Percentiles rank a stretch among this genome's conserved stretches.
Evolutionary conservation across 2,113 vertebrate genomes (phyloP).

Genomic region (Osmerus eperlanus): DNA sequence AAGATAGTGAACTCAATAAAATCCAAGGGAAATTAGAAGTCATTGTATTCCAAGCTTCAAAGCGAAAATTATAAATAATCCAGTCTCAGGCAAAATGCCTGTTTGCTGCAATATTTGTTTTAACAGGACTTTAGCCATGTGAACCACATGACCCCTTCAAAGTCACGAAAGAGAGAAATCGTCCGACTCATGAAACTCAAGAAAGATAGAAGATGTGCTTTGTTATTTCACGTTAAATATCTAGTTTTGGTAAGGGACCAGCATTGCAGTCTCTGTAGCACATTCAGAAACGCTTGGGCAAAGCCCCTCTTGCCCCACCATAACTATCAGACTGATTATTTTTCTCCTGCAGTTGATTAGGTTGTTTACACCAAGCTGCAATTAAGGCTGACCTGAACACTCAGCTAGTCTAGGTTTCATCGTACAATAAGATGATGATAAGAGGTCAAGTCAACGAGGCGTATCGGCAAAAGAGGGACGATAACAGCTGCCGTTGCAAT

Average conservation of each 20-base stretch:
- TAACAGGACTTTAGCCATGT: constrained; percentile 3
- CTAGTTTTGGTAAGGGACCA: too few relatives aligned
- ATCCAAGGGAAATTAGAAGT: constrained; percentile 66
- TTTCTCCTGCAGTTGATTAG: constrained; percentile 33
- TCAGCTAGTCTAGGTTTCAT: constrained; percentile 37
- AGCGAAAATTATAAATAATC: constrained; percentile 48
- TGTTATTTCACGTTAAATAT: too few relatives aligned
- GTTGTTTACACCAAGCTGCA: constrained; percentile 39
- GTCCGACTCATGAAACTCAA: too few relatives aligned
- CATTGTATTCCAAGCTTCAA: constrained; percentile 66
- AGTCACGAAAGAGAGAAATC: too few relatives aligned
- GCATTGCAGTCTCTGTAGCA: too few relatives aligned
- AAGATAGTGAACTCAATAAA: constrained; percentile 58
- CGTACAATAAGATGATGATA: constrained; percentile 22
- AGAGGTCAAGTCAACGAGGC: constrained; percentile 15
- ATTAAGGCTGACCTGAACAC: constrained; percentile 42
- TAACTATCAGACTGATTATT: constrained; percentile 13
- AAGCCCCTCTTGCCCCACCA: background rate
- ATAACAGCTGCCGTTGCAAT: constrained; percentile 32
- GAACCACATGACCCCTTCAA: background rate
- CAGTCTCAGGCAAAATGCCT: constrained; percentile 24
- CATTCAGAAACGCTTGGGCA: too few relatives aligned
- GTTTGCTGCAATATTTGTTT: constrained; percentile 39
- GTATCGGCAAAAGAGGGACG: constrained; percentile 7
- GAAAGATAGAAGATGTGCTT: too few relatives aligned